A percentile compares a stretch with the other conserved stretches of the same genome.
Conservation (phyloP, 2,797 vertebrate genomes). For the Sciurus carolinensis region DNA sequence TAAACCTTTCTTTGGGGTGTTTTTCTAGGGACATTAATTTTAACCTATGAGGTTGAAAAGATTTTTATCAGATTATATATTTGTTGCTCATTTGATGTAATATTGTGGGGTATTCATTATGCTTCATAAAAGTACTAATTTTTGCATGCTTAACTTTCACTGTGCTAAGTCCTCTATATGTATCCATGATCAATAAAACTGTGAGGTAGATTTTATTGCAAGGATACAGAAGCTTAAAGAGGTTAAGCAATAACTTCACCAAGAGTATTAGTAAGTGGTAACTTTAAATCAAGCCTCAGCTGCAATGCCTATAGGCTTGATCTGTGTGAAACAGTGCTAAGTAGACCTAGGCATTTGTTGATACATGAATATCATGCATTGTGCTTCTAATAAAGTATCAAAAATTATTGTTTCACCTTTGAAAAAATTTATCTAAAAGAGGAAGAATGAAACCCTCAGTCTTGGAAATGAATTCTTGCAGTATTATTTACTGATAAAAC, state of each 20-base stretch:
- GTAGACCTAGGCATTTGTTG: not conserved
- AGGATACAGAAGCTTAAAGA: conserved; percentile 32
- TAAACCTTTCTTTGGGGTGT: not conserved
- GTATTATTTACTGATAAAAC: conserved; percentile 62
- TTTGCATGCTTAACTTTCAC: conserved; percentile 30
- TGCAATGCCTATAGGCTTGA: not conserved
- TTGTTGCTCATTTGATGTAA: conserved; percentile 11
- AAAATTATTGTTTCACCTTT: conserved; percentile 22
- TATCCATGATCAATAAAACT: not conserved
- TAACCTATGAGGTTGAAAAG: conserved; percentile 10
- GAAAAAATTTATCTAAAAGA: conserved; percentile 14
- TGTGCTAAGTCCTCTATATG: not conserved
- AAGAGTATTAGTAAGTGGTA: not conserved
- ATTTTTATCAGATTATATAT: conserved; percentile 35
- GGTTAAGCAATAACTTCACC: conserved; percentile 21
- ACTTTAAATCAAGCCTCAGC: not conserved
- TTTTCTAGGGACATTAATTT: not conserved
- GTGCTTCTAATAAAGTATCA: not conserved
- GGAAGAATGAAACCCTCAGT: not conserved
- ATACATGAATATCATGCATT: not conserved
- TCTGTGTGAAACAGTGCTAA: not conserved
- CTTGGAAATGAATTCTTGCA: conserved; percentile 32
- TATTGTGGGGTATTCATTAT: not conserved
- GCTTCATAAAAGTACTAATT: conserved; percentile 31
- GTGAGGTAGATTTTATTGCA: not conserved